These are phyloP conservation scores for Gadus macrocephalus DNA, from an alignment of 2,113 vertebrate genomes.

Conservation along the genomic window DNA sequence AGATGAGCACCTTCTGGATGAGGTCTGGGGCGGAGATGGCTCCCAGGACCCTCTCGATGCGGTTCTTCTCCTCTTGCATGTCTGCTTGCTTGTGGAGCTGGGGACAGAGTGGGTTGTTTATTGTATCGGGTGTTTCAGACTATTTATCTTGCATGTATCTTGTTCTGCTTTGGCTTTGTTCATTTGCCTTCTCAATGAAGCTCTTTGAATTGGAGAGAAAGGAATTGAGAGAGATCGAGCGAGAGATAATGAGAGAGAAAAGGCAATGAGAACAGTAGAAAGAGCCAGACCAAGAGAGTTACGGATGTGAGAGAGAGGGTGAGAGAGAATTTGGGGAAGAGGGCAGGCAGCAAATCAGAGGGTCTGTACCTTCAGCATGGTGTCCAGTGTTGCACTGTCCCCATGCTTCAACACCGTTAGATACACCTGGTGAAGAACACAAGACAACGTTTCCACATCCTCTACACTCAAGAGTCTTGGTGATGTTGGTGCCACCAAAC, in stretches of 20 bases:
- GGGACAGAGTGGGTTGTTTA: not conserved
- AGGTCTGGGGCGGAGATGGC: conserved; percentile 91
- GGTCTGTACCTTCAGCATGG: conserved; percentile 88
- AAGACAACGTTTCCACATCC: not conserved
- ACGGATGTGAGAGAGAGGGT: too few relatives aligned
- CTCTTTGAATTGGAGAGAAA: too few relatives aligned
- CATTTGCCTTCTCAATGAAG: too few relatives aligned
- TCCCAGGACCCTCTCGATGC: conserved; percentile 93
- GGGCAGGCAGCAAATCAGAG: too few relatives aligned
- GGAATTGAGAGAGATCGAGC: too few relatives aligned
- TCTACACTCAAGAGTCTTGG: not conserved
- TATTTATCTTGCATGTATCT: too few relatives aligned
- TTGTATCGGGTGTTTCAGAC: too few relatives aligned
- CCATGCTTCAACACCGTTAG: conserved; percentile 95
- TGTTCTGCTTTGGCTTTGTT: too few relatives aligned
- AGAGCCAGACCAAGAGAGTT: too few relatives aligned
- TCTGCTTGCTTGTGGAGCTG: conserved; percentile 98
- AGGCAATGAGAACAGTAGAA: too few relatives aligned
- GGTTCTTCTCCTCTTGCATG: conserved; percentile 98
- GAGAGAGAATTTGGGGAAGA: too few relatives aligned
- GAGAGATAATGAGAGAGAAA: too few relatives aligned
- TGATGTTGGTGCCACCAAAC: not conserved
- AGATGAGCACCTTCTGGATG: conserved; percentile 94
- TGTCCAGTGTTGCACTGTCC: conserved; percentile 85
- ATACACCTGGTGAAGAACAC: conserved; percentile 80